phyloP scores from a whole-genome alignment of 2,888 invertebrate species.

The Sylvicola fuscatus region DNA sequence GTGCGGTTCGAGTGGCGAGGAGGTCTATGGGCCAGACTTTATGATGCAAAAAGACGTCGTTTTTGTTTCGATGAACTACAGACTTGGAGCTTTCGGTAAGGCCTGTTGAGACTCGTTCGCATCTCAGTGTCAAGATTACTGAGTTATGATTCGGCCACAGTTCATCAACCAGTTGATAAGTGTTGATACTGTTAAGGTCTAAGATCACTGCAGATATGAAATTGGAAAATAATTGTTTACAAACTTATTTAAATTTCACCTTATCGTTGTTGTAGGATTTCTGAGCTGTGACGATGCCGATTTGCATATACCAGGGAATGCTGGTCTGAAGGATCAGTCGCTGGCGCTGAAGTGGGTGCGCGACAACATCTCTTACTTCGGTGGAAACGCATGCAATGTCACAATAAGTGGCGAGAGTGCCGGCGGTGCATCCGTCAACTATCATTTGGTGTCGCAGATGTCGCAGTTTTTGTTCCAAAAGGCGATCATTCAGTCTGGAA shows the following conservation, averaged over 20 bases:
- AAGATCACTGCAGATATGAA: background rate
- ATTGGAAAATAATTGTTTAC: background rate
- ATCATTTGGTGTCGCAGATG: conserved; percentile 26
- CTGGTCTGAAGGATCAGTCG: conserved; percentile 30
- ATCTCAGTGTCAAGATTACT: background rate
- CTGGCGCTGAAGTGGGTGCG: conserved; percentile 29
- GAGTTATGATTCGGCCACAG: background rate
- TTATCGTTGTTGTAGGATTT: no score
- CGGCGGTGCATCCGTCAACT: conserved; percentile 27
- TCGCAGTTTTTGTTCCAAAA: conserved; percentile 22
- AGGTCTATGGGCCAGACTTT: conserved; percentile 26
- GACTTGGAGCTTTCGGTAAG: conserved; percentile 25
- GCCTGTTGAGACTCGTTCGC: no score
- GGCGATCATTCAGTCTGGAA: conserved; percentile 21
- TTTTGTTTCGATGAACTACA: conserved; percentile 27
- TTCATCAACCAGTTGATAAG: background rate
- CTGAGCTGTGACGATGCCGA: conserved; percentile 25
- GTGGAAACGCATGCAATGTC: conserved; percentile 30
- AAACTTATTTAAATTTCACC: no score
- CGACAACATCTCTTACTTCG: conserved; percentile 26
- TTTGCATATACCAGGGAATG: conserved; percentile 29
- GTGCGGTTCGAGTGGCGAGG: conserved; percentile 24
- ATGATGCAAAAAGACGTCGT: conserved; percentile 27
- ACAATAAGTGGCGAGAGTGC: conserved; percentile 32
- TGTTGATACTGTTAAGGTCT: no score